These are phyloP conservation scores for Petrocephalus sullivani DNA, from an alignment of 2,797 vertebrate species.

Conservation along the genomic window DNA sequence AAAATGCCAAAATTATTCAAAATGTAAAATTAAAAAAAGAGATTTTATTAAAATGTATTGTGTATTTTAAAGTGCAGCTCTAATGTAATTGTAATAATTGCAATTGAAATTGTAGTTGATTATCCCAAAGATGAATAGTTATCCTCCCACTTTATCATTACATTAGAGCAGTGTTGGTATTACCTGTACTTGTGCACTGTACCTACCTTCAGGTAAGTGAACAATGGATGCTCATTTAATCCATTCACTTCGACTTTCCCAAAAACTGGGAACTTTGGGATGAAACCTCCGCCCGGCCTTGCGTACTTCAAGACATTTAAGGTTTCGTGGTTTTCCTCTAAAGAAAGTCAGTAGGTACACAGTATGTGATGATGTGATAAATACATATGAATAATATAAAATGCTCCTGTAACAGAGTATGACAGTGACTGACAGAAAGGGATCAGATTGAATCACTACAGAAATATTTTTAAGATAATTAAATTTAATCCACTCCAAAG, in stretches of 20 bases:
- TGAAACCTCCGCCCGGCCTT: constrained; percentile 64
- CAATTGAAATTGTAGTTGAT: neutral
- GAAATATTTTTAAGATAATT: neutral
- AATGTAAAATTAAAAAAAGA: neutral
- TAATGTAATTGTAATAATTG: neutral
- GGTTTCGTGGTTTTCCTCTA: constrained; percentile 67
- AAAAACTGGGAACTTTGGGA: constrained; percentile 69
- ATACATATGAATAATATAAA: neutral
- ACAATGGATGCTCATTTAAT: constrained; percentile 63
- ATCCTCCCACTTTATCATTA: neutral
- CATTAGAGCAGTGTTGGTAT: neutral
- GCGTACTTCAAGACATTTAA: constrained; percentile 63
- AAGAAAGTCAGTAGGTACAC: constrained; percentile 9
- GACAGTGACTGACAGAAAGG: neutral
- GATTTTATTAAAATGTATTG: neutral
- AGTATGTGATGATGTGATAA: neutral
- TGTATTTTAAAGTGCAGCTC: neutral
- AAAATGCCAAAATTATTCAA: neutral
- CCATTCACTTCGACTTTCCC: constrained; percentile 68
- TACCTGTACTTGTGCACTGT: neutral
- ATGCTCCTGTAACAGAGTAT: neutral
- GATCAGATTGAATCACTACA: neutral
- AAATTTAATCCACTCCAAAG: neutral
- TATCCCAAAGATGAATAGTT: neutral
- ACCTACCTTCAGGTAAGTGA: constrained; percentile 65